Conservation (phyloP, 2,113 vertebrate genomes). For the Tor tambroides region DNA sequence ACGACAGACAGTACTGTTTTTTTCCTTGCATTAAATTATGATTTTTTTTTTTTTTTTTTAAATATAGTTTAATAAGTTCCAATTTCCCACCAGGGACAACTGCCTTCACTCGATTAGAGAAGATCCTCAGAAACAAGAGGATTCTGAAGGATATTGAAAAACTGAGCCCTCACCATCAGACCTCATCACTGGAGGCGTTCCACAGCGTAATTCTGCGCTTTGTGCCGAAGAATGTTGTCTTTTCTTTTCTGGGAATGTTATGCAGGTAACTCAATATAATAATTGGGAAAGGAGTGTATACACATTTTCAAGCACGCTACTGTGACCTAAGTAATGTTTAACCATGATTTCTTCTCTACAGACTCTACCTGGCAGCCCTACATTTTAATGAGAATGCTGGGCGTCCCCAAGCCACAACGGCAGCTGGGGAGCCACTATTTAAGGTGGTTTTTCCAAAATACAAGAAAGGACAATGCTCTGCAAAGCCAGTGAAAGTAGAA, state of each 20-base stretch:
- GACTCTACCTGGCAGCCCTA: not conserved
- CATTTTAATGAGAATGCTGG: conserved; percentile 1
- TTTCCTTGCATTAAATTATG: too few species aligned
- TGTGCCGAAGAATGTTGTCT: not conserved
- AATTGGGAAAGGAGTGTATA: not conserved
- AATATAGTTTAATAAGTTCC: not conserved
- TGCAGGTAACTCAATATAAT: not conserved
- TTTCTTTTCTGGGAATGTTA: not conserved
- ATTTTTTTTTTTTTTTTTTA: too few species aligned
- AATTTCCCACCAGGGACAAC: not conserved
- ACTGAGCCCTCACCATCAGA: not conserved
- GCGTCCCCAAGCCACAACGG: not conserved
- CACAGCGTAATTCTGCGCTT: not conserved
- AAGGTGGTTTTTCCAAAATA: not conserved
- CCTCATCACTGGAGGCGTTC: not conserved
- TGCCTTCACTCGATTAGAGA: not conserved
- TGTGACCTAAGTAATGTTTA: not conserved
- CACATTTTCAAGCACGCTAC: not conserved
- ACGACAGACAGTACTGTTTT: too few species aligned
- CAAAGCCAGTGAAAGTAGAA: too few species aligned
- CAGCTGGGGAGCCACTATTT: not conserved
- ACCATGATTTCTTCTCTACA: too few species aligned
- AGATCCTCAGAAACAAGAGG: not conserved
- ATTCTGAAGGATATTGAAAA: not conserved
- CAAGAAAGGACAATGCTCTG: too few species aligned